A percentile compares a stretch with the other conserved stretches of the same genome.
phyloP scores from a whole-genome alignment of 2,888 invertebrate genomes.

The Drosophila algonquin region DNA sequence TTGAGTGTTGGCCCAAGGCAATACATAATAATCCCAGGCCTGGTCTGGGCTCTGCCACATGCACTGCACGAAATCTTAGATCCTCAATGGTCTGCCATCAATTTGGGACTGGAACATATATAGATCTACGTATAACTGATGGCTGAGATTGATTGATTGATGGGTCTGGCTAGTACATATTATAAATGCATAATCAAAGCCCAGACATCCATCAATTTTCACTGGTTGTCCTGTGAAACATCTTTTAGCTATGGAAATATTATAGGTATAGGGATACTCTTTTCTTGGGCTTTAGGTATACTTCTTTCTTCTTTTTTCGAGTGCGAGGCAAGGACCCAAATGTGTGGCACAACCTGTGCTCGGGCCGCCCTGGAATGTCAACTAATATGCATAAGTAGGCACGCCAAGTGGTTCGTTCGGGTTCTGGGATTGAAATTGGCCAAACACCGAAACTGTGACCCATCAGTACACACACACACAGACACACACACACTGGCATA shows the following conservation, averaged over 20 bases:
- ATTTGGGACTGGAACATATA: neutral
- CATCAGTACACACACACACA: slow-evolving; percentile 22
- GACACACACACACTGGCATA: slow-evolving; percentile 12
- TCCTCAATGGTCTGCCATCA: neutral
- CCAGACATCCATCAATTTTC: neutral
- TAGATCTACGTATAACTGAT: neutral
- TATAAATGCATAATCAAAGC: neutral
- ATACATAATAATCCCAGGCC: slow-evolving; percentile 65
- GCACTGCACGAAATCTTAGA: slow-evolving; percentile 28
- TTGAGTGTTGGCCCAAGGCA: slow-evolving; percentile 60
- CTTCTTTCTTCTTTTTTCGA: neutral
- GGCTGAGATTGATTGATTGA: slow-evolving; percentile 17
- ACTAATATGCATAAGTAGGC: slow-evolving; percentile 72
- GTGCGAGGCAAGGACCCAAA: neutral
- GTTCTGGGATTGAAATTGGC: slow-evolving; percentile 46
- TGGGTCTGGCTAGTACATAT: too few species aligned
- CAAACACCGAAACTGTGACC: slow-evolving; percentile 44
- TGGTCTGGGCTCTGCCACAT: neutral
- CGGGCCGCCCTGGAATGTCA: slow-evolving; percentile 39
- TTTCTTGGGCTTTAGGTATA: too few species aligned
- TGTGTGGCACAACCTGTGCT: slow-evolving; percentile 39
- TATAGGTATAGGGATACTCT: neutral
- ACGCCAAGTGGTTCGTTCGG: slow-evolving; percentile 52
- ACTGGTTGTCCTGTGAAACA: too few species aligned
- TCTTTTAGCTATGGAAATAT: neutral